Conservation (phyloP, 2,797 vertebrate species). For the Heteromormyrus szaboi region DNA sequence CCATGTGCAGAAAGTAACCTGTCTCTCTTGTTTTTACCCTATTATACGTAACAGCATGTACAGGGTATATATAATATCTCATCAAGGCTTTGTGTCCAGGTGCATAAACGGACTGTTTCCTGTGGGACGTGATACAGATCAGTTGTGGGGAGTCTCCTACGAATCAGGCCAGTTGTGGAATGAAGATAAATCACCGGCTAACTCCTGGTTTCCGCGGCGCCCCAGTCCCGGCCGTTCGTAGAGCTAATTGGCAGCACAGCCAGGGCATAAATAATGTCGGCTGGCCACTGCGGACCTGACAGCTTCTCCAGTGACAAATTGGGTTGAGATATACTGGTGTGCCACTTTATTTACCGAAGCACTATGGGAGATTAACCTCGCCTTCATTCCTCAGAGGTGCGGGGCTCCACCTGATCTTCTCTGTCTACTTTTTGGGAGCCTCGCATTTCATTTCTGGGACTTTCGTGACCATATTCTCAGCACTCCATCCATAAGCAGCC, state of each 20-base stretch:
- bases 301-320: not conserved
- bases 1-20: not conserved
- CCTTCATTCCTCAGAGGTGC: too few species aligned
- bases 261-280: constrained; percentile 3
- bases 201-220: too few species aligned
- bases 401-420: not conserved
- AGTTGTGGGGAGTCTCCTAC: not conserved
- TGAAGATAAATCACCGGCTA: not conserved
- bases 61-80: not conserved
- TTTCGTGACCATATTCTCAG: not conserved
- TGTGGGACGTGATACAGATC: not conserved
- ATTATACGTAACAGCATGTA: not conserved
- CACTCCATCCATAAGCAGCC: not conserved
- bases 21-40: not conserved
- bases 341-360: not conserved
- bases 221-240: not conserved
- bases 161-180: not conserved
- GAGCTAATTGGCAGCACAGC: constrained; percentile 5
- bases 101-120: not conserved
- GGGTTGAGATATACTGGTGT: not conserved
- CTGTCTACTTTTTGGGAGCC: not conserved
- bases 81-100: not conserved
- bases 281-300: not conserved
- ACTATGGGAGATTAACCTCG: too few species aligned
- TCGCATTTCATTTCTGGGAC: not conserved